A percentile compares a stretch with the other conserved stretches of the same genome.
Conservation (phyloP, 2,797 vertebrate species). For the Scolopax bukidnonensis region DNA sequence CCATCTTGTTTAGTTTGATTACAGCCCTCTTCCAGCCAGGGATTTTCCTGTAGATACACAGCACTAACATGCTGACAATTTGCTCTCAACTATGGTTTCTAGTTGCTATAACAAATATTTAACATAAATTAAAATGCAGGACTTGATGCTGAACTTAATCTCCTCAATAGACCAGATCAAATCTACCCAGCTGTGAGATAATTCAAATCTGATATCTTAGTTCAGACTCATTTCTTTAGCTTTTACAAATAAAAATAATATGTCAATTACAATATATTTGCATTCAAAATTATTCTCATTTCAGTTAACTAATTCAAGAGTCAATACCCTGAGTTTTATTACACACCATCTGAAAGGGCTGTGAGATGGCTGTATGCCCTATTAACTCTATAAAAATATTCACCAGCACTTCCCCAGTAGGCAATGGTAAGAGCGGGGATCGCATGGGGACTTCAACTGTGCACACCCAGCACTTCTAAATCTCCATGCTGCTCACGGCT, state of each 20-base stretch:
- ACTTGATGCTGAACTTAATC: neutral
- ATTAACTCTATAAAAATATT: neutral
- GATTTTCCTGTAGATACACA: neutral
- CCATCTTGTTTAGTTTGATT: neutral
- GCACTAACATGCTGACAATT: neutral
- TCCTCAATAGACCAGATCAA: neutral
- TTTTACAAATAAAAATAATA: constrained; percentile 13
- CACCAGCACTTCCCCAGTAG: neutral
- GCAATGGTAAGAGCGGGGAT: neutral
- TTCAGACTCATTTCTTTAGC: neutral
- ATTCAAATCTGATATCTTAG: neutral
- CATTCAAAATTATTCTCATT: neutral
- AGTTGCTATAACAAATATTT: constrained; percentile 33
- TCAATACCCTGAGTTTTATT: neutral
- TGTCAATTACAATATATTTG: neutral
- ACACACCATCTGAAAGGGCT: neutral
- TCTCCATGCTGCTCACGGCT: neutral
- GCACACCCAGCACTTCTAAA: neutral
- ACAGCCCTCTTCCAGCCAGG: neutral
- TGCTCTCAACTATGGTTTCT: neutral
- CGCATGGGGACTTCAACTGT: rapidly evolving
- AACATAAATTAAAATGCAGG: constrained; percentile 8
- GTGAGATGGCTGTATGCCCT: neutral
- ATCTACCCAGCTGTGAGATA: neutral
- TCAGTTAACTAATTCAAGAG: neutral